Conservation (phyloP, 2,888 invertebrate genomes). For the Minunthozetes semirufus region DNA sequence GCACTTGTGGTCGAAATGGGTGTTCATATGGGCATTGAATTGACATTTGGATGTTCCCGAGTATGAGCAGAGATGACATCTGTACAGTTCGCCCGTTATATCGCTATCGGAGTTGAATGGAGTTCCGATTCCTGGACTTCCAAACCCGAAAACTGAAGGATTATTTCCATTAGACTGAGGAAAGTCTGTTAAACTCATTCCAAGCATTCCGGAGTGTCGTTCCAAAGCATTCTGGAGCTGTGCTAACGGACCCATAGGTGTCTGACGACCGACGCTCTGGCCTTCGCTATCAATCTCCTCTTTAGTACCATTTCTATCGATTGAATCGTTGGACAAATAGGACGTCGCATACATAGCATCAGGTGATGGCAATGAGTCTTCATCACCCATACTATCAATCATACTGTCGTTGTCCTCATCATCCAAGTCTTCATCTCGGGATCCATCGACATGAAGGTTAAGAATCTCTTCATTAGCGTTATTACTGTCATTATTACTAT, state of each 20-base stretch:
- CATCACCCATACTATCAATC: neutral
- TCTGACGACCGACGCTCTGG: neutral
- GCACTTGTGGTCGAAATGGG: slow-evolving; percentile 55
- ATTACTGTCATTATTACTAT: neutral
- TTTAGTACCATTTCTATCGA: neutral
- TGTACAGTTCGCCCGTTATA: slow-evolving; percentile 31
- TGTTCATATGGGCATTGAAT: slow-evolving; percentile 55
- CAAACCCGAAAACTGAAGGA: slow-evolving; percentile 6
- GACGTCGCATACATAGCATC: slow-evolving; percentile 6
- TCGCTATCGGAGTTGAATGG: slow-evolving; percentile 5
- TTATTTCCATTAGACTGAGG: neutral
- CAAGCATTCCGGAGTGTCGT: slow-evolving; percentile 31
- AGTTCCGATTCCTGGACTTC: neutral
- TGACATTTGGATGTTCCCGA: slow-evolving; percentile 51
- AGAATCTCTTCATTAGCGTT: neutral
- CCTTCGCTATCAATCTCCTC: slow-evolving; percentile 2
- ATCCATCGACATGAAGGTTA: neutral
- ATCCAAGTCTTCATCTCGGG: slow-evolving; percentile 2
- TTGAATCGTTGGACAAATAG: slow-evolving; percentile 6
- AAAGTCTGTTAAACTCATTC: slow-evolving; percentile 24
- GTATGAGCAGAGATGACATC: slow-evolving; percentile 54
- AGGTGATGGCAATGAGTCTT: neutral
- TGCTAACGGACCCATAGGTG: slow-evolving; percentile 25
- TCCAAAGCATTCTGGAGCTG: slow-evolving; percentile 35
- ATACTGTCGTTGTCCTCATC: slow-evolving; percentile 9